Percentiles rank a stretch among this genome's conserved stretches.
These are phyloP conservation scores for Halocaridina rubra DNA, from an alignment of 2,888 invertebrate genomes.

Conservation along the genomic window DNA sequence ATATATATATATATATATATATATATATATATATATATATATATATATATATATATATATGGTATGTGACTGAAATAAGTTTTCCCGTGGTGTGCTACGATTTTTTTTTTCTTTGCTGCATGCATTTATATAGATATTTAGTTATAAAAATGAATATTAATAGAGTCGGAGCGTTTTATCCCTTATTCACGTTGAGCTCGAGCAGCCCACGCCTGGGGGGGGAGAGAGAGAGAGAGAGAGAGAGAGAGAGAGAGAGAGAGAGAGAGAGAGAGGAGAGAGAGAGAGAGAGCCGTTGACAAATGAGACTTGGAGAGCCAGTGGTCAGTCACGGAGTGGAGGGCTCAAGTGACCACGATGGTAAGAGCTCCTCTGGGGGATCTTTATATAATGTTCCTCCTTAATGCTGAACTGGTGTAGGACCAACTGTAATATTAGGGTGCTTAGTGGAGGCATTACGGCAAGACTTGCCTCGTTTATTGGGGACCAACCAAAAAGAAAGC, in stretches of 20 bases:
- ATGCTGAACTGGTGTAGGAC: constrained; percentile 50
- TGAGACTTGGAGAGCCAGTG: constrained; percentile 11
- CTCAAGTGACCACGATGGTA: constrained; percentile 25
- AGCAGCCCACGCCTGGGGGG: no score
- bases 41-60: neutral
- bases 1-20: neutral
- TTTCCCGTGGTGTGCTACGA: no score
- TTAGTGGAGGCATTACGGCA: constrained; percentile 39
- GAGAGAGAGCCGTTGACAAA: constrained; percentile 41
- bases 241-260: constrained; percentile 26
- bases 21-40: neutral
- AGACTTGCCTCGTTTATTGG: constrained; percentile 38
- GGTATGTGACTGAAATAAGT: no score
- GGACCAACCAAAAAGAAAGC: neutral
- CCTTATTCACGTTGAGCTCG: no score
- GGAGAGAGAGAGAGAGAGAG: constrained; percentile 20
- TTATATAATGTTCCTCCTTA: constrained; percentile 45
- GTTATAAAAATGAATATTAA: no score
- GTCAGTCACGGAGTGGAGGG: constrained; percentile 43
- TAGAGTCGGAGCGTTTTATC: no score
- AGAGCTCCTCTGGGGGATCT: constrained; percentile 24
- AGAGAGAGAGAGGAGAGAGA: no score
- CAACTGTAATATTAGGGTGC: constrained; percentile 54
- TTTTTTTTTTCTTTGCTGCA: no score
- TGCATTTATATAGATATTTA: neutral